Evolutionary conservation across 2,888 invertebrate species (phyloP).

Genomic region (Lampropteryx suffumata): DNA sequence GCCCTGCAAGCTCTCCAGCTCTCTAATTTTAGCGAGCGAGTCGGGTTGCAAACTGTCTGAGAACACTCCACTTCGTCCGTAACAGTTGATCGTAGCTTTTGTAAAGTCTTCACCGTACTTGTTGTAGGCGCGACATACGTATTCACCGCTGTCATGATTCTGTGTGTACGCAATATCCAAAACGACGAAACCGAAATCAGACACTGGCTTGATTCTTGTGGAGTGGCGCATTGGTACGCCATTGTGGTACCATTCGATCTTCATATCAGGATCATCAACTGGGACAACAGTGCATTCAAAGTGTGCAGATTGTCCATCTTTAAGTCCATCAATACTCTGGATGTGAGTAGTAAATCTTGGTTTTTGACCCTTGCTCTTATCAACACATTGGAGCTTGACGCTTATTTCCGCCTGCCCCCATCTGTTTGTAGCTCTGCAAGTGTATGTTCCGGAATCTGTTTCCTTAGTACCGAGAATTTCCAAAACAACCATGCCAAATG

Average conservation of each 20-base stretch:
- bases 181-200: constrained; percentile 97
- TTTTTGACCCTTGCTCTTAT: constrained; percentile 92
- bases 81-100: constrained; percentile 91
- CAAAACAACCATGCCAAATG: constrained; percentile 98
- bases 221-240: constrained; percentile 94
- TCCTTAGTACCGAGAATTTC: constrained; percentile 97
- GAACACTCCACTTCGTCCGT: constrained; percentile 93
- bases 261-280: constrained; percentile 95
- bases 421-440: constrained; percentile 94
- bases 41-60: constrained; percentile 95
- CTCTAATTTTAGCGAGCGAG: constrained; percentile 93
- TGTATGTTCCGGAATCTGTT: constrained; percentile 95
- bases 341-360: constrained; percentile 95
- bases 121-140: constrained; percentile 95
- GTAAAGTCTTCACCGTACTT: constrained; percentile 96
- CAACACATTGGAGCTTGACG: constrained; percentile 91
- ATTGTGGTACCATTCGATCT: constrained; percentile 98
- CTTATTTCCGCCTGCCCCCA: constrained; percentile 95
- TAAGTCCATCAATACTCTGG: constrained; percentile 90
- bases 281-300: constrained; percentile 97
- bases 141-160: constrained; percentile 96
- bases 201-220: constrained; percentile 95
- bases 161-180: constrained; percentile 97
- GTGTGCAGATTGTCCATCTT: constrained; percentile 96
- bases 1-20: constrained; percentile 89